Evolutionary conservation across 2,888 invertebrate species (phyloP), one percentile per base, ranked within the genome.

Genomic region (Cerastis leucographa): DNA sequence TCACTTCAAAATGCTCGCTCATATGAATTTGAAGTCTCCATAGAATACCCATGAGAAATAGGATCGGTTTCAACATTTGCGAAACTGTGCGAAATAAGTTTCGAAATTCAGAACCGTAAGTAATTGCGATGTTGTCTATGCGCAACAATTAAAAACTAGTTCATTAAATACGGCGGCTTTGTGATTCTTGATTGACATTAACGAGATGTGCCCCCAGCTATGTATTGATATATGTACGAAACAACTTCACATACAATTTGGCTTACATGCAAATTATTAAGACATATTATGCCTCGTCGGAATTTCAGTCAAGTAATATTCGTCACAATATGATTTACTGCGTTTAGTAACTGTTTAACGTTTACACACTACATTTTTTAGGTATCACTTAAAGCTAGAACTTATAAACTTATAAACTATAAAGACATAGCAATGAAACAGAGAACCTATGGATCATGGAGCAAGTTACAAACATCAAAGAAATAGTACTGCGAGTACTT

Each of bases 151-250:
- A 59, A 76, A 73, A 78, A 77, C 64, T 56, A 77, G 78, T 65
- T 83, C 40, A 83, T 49, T 44, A 22, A 49, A 54, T 12, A 22
- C 19, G 19, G 51, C 6, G n/a, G 12, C 17, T 56, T 76, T 42
- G 29, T 35, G 44, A 49, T 14, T 40, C 42, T 61, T 25, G 22
- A 61, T 81, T 77, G 17, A 25, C 7, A 8, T 1, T 44, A 83
- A 59, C 35, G 25, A 64, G 49, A 72, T 67, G n/a, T 51, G 83
- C 78, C 83, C 12, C 56, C 6, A 78, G 83, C 78, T 44, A 44
- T 35, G 49, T 49, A 7, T 51, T 35, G n/a, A 46, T 22, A 7
- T 54, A 42, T 74, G 19, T 81, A 61, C 4, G n/a, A 71, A 11
- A 80, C 22, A 44, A 25, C 8, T 54, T 64, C n/a, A 54, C 12